phyloP scores from a whole-genome alignment of 2,797 vertebrate species.

The Coreius guichenoti region DNA sequence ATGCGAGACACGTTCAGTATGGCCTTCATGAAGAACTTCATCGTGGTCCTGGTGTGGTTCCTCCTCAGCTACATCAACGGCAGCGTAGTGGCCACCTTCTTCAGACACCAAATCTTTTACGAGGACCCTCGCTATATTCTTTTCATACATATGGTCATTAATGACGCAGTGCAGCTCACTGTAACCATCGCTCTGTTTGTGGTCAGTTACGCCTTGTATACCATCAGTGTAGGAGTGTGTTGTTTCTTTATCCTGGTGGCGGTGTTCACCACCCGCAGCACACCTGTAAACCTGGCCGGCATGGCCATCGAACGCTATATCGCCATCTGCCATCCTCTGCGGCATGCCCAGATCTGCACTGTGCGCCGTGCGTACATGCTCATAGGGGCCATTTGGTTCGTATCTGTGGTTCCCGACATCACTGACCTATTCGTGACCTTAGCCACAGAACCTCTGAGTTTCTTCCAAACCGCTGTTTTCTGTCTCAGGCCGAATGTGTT shows the following conservation, averaged over 20 bases:
- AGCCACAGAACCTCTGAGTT: constrained; percentile 70
- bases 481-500: constrained; percentile 76
- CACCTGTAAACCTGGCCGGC: constrained; percentile 75
- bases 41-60: constrained; percentile 73
- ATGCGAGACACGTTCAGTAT: constrained; percentile 69
- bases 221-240: constrained; percentile 75
- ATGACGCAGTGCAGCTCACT: constrained; percentile 75
- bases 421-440: constrained; percentile 77
- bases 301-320: constrained; percentile 82
- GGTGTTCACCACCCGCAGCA: constrained; percentile 78
- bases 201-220: constrained; percentile 76
- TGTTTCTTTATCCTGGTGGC: constrained; percentile 77
- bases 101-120: constrained; percentile 74
- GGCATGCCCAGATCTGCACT: constrained; percentile 75
- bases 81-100: constrained; percentile 71
- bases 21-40: constrained; percentile 74
- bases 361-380: constrained; percentile 67
- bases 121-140: constrained; percentile 81
- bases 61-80: constrained; percentile 74
- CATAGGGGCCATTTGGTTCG: constrained; percentile 74
- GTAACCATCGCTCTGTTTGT: constrained; percentile 72
- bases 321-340: constrained; percentile 74
- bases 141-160: constrained; percentile 83
- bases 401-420: constrained; percentile 71
- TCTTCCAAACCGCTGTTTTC: constrained; percentile 73